Base-by-base conservation (phyloP, 1,140 invertebrate genomes). In the Zeugodacus cucurbitae region DNA sequence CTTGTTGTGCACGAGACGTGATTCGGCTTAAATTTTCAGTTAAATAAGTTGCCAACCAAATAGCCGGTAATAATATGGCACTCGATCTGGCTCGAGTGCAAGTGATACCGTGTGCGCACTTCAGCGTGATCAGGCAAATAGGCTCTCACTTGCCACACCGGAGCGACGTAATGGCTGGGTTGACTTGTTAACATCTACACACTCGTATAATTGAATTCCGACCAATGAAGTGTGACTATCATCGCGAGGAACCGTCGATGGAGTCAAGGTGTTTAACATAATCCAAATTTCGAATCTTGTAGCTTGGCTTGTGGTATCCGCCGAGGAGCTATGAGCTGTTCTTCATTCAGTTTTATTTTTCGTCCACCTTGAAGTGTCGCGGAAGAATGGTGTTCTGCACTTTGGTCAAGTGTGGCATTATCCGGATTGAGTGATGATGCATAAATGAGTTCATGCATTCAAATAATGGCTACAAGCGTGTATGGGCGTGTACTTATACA, bases 1-100 rank as follows among this genome's bases (percentile, higher is more conserved):
- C 8, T 86, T 59, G 57, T 26, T 58, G 54, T 34, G 34, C n/a
- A n/a, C 8, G 29, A 44, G 48, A 67, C 87, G 87, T 87, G 87
- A 87, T 48, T 67, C 58, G 87, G 59, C 87, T 48, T 87, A 67
- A 87, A 87, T 67, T 70, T 64, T 70, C 62, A 67, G 87, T 48
- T 87, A 87, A 87, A 87, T 87, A 87, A 87, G 87, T 34, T 87
- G 20, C n/a, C 74, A 82, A 82, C 74, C 74, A 54, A 82, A 82
- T 74, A n/a, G 74, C 41, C 26, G 41, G 74, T 48, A 82, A 54
- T 54, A 82, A 48, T 29, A 41, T 82, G 44, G 41, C 74, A 82
- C 26, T 82, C n/a, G 74, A 41, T 34, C 2, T 4, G 7, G 34
- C 20, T 44, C n/a, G 48, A 44, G 26, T 48, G n/a, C 74, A 82